Base-by-base conservation (phyloP, 2,113 vertebrate genomes). In the Hippopotamus amphibius region DNA sequence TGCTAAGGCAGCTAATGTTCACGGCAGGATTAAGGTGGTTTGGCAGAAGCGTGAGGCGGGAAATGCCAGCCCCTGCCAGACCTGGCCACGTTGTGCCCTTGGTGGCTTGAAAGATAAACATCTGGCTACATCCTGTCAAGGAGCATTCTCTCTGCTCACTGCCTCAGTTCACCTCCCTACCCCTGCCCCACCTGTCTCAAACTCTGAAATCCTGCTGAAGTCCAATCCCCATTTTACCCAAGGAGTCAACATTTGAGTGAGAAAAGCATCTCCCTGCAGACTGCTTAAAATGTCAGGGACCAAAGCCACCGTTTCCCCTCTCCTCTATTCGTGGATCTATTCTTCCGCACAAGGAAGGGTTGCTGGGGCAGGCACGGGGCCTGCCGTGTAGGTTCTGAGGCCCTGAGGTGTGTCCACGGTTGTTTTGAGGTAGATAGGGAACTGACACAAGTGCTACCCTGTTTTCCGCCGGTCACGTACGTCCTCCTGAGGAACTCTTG, bases 81-180 rank as follows among this genome's bases (percentile, higher is more conserved):
- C 82, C 65, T 41, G 37, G 95, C 86, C 77, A 33, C 66, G 15
- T 15, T 87, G 80, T 98, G 91, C 93, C 92, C 93, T 79, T 74
- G 83, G 96, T 97, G 91, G 90, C 79, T 95, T 79, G 61, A 90
- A 98, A 95, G 97, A 90, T 93, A 97, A 97, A 98, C 83, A 97
- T 66, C 26, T 90, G 69, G 82, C 95, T 71, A 71, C 89, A 92
- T 97, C 95, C 96, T 93, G 93, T 55, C 24, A 17, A 30, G n/a
- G 88, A 41, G 65, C n/a, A 10, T 91, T 92, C 84, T 88, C 57
- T 88, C 53, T 77, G 80, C 90, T 46, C 57, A 68, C 43, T 96
- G 79, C 95, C 88, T 96, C 95, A 77, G 81, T 93, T 90, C 95
- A 95, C 91, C 87, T 91, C 65, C 65, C 43, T 48, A 6, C 24